Evolutionary conservation across 2,888 invertebrate genomes (phyloP).

Genomic region (Zeuzera pyrina): DNA sequence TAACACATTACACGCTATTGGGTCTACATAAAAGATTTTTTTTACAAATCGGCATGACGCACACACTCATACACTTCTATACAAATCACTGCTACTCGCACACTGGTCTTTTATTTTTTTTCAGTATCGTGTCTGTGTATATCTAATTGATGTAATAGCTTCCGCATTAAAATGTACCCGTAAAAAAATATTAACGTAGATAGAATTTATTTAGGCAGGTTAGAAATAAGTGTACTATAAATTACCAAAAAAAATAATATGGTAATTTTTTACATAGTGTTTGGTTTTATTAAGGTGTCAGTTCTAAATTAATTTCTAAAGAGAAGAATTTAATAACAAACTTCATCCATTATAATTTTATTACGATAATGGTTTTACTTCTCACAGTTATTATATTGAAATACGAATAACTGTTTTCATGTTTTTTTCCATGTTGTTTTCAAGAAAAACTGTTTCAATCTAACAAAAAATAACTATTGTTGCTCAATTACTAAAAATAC

Average conservation of each 20-base stretch:
- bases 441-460: too few relatives aligned
- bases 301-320: neutral
- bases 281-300: neutral
- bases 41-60: slow-evolving; percentile 34
- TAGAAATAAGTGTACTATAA: neutral
- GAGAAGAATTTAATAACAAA: too few relatives aligned
- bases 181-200: neutral
- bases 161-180: slow-evolving; percentile 5
- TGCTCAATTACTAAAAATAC: too few relatives aligned
- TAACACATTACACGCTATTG: slow-evolving; percentile 43
- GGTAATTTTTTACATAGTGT: neutral
- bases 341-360: too few relatives aligned
- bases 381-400: too few relatives aligned
- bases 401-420: too few relatives aligned
- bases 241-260: too few relatives aligned
- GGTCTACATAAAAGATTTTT: slow-evolving; percentile 42
- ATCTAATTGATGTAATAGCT: slow-evolving; percentile 12
- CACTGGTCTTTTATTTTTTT: slow-evolving; percentile 16
- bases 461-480: too few relatives aligned
- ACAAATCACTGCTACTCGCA: slow-evolving; percentile 25
- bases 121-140: slow-evolving; percentile 2
- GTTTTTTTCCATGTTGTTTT: too few relatives aligned
- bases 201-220: neutral
- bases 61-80: slow-evolving; percentile 9
- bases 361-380: too few relatives aligned